Base-by-base conservation (phyloP, 2,113 vertebrate genomes). In the Pithys albifrons region DNA sequence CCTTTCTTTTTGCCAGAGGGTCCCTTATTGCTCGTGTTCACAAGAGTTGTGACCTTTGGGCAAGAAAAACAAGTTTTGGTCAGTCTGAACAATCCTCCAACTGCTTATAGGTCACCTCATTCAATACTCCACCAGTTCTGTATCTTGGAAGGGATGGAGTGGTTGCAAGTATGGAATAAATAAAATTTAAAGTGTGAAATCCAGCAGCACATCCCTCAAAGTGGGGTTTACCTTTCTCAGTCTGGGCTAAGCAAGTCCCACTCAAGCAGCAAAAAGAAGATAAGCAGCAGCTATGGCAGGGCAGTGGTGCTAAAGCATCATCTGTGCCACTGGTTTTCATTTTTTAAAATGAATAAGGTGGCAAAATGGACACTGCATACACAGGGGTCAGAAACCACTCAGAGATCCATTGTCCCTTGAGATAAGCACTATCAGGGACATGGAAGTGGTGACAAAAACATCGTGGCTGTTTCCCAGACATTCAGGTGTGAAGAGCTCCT, bases 1-100 rank as follows among this genome's bases (percentile, higher is more conserved):
- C 99, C 99, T 97, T 99, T 99, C 98, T 99, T 99, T 97, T 99
- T 99, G 90, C 99, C 98, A 45, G 99, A 99, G 0, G 99, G 99
- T 9, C 99, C 99, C 95, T 99, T 99, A 97, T 98, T 99, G 95
- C 99, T 99, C 59, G 99, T 99, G 96, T 99, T 99, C 88, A 99
- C 99, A 72, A 99, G 98, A 1, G 99, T 99, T 6, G 99, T 99
- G 78, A 99, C 99, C 99, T 99, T 92, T 37, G 49, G 83, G 83
- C 49, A 85, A 54, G 25, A 96, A 92, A 66, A 79, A 18, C 22
- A 49, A 39, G 18, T 0, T n/a, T 95, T 77, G 78, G 58, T 80
- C 23, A 62, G 13, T 72, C 62, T n/a, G 37, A 45, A 74, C 1
- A 18, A 62, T 9, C 75, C 37, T 17, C 43, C 23, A 19, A 4